Base-by-base conservation (phyloP, 53 echinoderm and acorn worm species). In the Glandiceps talaboti region DNA sequence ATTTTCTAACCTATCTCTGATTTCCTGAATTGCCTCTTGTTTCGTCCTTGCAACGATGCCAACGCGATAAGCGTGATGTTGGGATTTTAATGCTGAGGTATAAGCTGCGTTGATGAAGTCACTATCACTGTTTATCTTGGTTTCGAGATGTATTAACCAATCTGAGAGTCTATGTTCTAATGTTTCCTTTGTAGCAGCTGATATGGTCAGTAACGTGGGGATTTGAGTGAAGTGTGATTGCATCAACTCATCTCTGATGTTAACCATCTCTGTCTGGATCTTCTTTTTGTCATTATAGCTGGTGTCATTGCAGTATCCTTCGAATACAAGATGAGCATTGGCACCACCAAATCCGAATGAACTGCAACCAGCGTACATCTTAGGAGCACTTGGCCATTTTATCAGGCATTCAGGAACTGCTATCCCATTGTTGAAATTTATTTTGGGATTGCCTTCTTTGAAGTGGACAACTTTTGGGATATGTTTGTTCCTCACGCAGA, bases 291-390 rank as follows among this genome's bases (percentile, higher is more conserved):
- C 29, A 30, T 30, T 30, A 76, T 76, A 30, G 29, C 30, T 30
- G 0, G 31, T 14, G n/a, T n/a, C n/a, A n/a, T n/a, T n/a, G n/a
- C n/a, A n/a, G 28, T 14, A 78, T 31, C 31, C 91, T 81, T 99
- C 99, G 31, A 99, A 76, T 0, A 99, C 91, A 0, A 99, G 76
- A 33, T 99, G 93, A 28, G 93, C 99, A 77, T 99, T 99, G 14
- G 99, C 99, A 30, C 99, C 99, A 64, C 99, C 99, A 73, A 99
- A 93, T 28, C 99, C 99, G 75, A 99, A 99, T 0, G 99, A 99
- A 75, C 99, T 99, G 73, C 92, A 90, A 29, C 99, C 91, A 0
- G 93, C 91, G 0, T 91, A 80, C 76, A 78, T 87, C 77, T 91
- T 99, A 14, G 84, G 82, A 25, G 83, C 83, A 83, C 94, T 93